These are phyloP conservation scores for Drosophila ironensis DNA, from an alignment of 1,140 invertebrate genomes.

Conservation along the genomic window DNA sequence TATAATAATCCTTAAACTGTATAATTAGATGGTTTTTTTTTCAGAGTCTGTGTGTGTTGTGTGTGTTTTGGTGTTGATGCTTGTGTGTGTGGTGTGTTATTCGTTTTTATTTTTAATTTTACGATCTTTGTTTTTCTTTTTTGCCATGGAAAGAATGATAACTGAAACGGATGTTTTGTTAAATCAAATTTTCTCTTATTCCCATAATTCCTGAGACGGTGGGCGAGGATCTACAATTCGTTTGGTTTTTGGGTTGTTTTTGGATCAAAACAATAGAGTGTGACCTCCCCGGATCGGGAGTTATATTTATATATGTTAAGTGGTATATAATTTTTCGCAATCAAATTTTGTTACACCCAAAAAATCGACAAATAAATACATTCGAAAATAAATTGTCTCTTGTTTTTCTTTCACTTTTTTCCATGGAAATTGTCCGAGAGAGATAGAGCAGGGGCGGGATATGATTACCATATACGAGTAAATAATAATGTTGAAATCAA, in stretches of 20 bases:
- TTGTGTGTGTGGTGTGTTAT: slow-evolving; percentile 15
- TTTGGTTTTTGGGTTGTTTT: not conserved
- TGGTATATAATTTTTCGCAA: slow-evolving; percentile 55
- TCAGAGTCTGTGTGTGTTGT: slow-evolving; percentile 44
- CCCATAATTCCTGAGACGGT: slow-evolving; percentile 21
- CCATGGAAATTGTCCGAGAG: slow-evolving; percentile 25
- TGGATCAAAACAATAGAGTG: too few relatives aligned
- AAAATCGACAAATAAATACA: slow-evolving; percentile 41
- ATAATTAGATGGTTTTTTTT: slow-evolving; percentile 64
- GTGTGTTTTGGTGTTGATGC: slow-evolving; percentile 16
- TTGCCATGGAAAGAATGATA: slow-evolving; percentile 38
- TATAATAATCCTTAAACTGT: slow-evolving; percentile 80
- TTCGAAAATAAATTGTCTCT: slow-evolving; percentile 15
- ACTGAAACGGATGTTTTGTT: slow-evolving; percentile 23
- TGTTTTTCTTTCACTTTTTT: slow-evolving; percentile 20
- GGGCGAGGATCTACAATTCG: not conserved
- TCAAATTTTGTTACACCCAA: slow-evolving; percentile 78
- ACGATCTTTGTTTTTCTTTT: slow-evolving; percentile 19
- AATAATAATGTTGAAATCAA: slow-evolving; percentile 34
- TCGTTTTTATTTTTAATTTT: slow-evolving; percentile 10
- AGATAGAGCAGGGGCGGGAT: slow-evolving; percentile 9
- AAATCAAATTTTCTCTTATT: slow-evolving; percentile 13
- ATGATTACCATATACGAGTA: slow-evolving; percentile 28
- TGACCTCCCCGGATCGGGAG: too few relatives aligned
- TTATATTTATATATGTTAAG: too few relatives aligned